These are phyloP conservation scores for Anneissia japonica DNA, from an alignment of 35 echinoderm and acorn worm species.

Conservation along the genomic window DNA sequence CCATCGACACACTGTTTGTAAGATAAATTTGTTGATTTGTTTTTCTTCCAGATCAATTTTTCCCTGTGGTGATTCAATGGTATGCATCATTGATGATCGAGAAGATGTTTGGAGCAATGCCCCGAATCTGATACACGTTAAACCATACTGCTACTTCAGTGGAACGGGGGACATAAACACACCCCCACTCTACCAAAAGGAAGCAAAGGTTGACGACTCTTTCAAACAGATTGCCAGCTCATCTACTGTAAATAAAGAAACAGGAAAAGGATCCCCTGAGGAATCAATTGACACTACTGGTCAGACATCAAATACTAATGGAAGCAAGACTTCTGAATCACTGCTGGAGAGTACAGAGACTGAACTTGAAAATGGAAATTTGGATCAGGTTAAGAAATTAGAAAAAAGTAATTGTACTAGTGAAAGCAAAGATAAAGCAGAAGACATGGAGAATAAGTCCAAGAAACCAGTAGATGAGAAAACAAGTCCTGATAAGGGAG, in stretches of 20 bases:
- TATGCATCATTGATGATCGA: constrained; percentile 94
- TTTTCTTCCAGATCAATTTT: constrained; percentile 72
- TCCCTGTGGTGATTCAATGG: constrained; percentile 91
- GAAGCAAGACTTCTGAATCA: neutral
- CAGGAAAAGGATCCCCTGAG: neutral
- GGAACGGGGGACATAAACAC: constrained; percentile 90
- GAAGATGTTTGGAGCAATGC: constrained; percentile 79
- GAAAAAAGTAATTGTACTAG: neutral
- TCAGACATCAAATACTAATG: neutral
- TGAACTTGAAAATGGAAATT: neutral
- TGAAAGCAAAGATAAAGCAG: neutral
- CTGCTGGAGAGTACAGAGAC: neutral
- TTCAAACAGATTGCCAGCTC: neutral
- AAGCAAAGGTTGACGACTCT: neutral
- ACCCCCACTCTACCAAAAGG: constrained; percentile 19
- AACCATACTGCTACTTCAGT: constrained; percentile 84
- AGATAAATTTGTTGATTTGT: too few species aligned
- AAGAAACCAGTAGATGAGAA: neutral
- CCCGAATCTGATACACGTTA: constrained; percentile 79
- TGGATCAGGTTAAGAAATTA: neutral
- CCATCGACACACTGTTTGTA: too few species aligned
- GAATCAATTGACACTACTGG: neutral
- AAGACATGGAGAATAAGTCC: neutral
- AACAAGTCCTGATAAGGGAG: neutral
- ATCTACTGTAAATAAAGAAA: neutral